Base-by-base conservation (phyloP, 92 coral and sea anemone species). In the Porites rus region DNA sequence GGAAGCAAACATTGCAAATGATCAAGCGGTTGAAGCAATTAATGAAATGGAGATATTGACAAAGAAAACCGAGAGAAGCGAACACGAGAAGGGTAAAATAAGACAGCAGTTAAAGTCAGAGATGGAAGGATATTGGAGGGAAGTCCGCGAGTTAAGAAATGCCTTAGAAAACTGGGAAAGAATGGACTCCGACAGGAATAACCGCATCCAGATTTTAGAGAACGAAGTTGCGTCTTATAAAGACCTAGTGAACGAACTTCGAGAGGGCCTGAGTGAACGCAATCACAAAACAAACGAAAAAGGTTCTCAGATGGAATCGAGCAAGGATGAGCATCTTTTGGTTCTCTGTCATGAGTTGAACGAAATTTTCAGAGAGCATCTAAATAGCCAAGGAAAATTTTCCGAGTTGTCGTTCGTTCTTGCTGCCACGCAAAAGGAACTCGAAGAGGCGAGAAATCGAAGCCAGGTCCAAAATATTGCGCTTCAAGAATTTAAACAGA, bases 51-150 rank as follows among this genome's bases (percentile, higher is more conserved):
- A 78, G 31, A 51, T 91, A 84, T 94, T 94, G 90, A 88, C 91
- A 84, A 74, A 86, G 76, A 96, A 88, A 86, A 91, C 89, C 1
- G 91, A 93, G 87, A 91, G 88, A 22, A 87, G 80, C 78, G 99
- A 87, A 59, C 84, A 72, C 13, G 88, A 86, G 73, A 72, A 85
- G 14, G 90, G 90, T 7, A 63, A 79, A 19, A 53, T 88, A 52
- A 71, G 76, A 21, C 83, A 82, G 68, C 71, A 70, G 54, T 56
- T 86, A n/a, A 63, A 83, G 58, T 91, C 65, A 2, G 95, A 94
- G 75, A 90, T 83, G 2, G 93, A 87, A 17, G 83, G 74, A 61
- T 87, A 86, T 56, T 84, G 90, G 61, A 84, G 86, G 24, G 95
- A 95, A 21, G 87, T 93, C 21, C 74, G 72, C 53, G 90, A 89